Base-by-base conservation (phyloP, 1,140 invertebrate genomes). In the Rhyzopertha dominica region DNA sequence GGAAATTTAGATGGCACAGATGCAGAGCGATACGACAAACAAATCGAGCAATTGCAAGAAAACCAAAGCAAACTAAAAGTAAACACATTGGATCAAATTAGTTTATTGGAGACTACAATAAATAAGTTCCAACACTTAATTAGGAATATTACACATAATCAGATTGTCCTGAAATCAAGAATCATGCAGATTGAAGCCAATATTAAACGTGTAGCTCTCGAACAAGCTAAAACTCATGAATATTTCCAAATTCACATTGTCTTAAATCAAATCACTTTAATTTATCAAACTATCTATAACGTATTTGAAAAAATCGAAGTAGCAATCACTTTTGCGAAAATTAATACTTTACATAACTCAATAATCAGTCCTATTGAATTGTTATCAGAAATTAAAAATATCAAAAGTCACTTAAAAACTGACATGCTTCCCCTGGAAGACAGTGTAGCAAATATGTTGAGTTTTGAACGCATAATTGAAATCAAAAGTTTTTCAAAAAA, bases 401-500 rank as follows among this genome's bases (percentile, higher is more conserved):
- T 46, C 12, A 24, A 30, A 26, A n/a, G 1, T 3, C 5, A 39
- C 13, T 41, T 46, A 41, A 16, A 26, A 12, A 19, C 22, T 17
- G 10, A 46, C 19, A 24, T 38, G 19, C 39, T 46, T 14, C 35
- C 43, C 14, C 7, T 46, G 8, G 4, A n/a, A 4, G 19, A 8
- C 12, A 22, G 39, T 16, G 14, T 18, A 9, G 12, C 37, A 41
- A 26, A 40, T 19, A 38, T 46, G 5, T 16, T 41, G 13, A 26
- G 9, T 16, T 22, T 46, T 2, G 36, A 46, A 41, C 37, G 20
- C 17, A 19, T 46, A n/a, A 28, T 46, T 2, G 19, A 28, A 46
- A 40, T 46, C 20, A 46, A 40, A 40, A 17, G 43, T 14, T 46
- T 40, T 39, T n/a, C 20, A 18, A 46, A 46, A 16, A 36, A 46